A percentile compares a stretch with the other conserved stretches of the same genome.
These are phyloP conservation scores for Platysternon megacephalum DNA, from an alignment of 2,113 vertebrate species.

Conservation along the genomic window DNA sequence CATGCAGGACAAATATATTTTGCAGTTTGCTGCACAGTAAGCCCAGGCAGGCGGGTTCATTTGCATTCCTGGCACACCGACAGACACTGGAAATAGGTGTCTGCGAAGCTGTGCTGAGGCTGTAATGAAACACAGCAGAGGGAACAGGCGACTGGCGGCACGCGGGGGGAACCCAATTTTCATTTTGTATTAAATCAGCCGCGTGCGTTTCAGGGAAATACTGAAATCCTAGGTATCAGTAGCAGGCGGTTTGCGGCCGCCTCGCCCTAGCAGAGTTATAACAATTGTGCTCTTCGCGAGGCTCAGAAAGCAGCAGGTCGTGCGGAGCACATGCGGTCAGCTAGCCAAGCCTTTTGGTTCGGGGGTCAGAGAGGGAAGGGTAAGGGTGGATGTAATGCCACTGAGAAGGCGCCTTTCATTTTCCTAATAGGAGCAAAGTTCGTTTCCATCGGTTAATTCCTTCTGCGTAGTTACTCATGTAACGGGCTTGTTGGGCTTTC, in stretches of 20 bases:
- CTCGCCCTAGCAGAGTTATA: fast-evolving
- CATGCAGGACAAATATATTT: background rate
- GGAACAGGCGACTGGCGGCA: background rate
- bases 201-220: fast-evolving
- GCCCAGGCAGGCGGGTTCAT: background rate
- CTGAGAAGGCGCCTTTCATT: background rate
- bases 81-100: background rate
- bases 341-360: background rate
- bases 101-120: background rate
- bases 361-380: background rate
- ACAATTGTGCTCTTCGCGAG: fast-evolving
- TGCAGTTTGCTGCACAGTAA: background rate
- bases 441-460: fast-evolving
- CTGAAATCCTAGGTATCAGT: fast-evolving
- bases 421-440: background rate
- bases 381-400: no score
- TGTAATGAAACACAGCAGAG: background rate
- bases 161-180: fast-evolving
- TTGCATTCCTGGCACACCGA: conserved; percentile 66
- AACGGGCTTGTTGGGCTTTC: fast-evolving
- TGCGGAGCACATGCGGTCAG: background rate
- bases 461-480: fast-evolving
- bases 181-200: fast-evolving
- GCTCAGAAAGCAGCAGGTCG: background rate
- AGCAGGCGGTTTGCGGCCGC: background rate